Evolutionary conservation across 2,888 invertebrate genomes (phyloP).

Genomic region (Noctua janthina): DNA sequence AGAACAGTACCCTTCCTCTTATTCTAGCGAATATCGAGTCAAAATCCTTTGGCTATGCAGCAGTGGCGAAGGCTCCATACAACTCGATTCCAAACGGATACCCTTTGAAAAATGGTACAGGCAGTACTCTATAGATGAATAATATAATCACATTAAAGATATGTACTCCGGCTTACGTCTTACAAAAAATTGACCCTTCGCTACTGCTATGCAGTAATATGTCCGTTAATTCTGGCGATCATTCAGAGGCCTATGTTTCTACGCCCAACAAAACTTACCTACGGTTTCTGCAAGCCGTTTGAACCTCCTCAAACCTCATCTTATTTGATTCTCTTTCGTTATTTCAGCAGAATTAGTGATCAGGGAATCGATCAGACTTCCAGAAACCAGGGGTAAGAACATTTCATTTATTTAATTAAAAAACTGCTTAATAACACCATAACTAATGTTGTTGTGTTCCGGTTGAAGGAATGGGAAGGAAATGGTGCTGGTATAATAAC

Average conservation of each 20-base stretch:
- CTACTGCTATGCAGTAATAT: neutral
- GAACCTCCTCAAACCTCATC: constrained; percentile 3
- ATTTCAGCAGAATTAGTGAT: constrained; percentile 56
- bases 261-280: neutral
- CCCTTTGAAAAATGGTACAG: no score
- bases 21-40: neutral
- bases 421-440: constrained; percentile 39
- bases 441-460: neutral
- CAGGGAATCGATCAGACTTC: constrained; percentile 53
- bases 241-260: neutral
- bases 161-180: no score
- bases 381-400: constrained; percentile 52
- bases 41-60: neutral
- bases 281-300: constrained; percentile 1
- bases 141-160: no score
- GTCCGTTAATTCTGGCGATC: neutral
- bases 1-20: neutral
- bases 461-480: neutral
- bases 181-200: no score
- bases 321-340: constrained; percentile 46
- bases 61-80: no score
- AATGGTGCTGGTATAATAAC: neutral
- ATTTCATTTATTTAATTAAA: constrained; percentile 43
- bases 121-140: no score
- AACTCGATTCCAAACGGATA: no score